Evolutionary conservation across 2,797 vertebrate species (phyloP), one percentile per base, ranked within the genome.

Genomic region (Thunnus albacares): DNA sequence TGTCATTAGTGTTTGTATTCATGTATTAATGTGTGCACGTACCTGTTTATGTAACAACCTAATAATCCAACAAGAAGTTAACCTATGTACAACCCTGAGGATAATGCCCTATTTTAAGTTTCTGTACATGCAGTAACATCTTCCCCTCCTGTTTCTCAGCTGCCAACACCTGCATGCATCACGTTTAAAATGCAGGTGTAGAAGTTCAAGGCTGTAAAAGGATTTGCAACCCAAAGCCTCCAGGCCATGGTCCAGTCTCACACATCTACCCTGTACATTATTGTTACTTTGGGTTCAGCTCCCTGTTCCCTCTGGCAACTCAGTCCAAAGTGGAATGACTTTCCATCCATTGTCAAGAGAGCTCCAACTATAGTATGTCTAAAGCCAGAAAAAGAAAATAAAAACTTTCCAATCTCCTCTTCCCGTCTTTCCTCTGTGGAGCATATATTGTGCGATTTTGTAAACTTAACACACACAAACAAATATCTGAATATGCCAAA

Each of bases 211-310:
- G 22, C 61, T 73, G 35, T 52, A 66, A 76, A 84, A 77, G 26
- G 75, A 87, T 68, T 77, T 69, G 33, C 77, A 81, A 61, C 8
- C 15, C 64, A 38, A 55, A 22, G 59, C 78, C 68, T 70, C 2
- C 1, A 38, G 65, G 73, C 63, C 73, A 78, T 9, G 15, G 64
- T 72, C 66, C 55, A 35, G 53, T 71, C 49, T 38, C 60, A 53
- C 15, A 57, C 30, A n/a, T 65, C 11, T 28, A 10, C 30, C 58
- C 58, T 1, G 41, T 8, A 60, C 57, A 53, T 64, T 56, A 55
- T 66, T 79, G 56, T 60, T 56, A 20, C 77, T 82, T 58, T 63
- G 26, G 61, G 22, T 80, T 79, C 65, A 52, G 38, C 49, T 61
- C 38, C n/a, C 58, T 77, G 28, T 61, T 77, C 57, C 55, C 64